These are phyloP conservation scores for Triplophysa bombifrons DNA, from an alignment of 2,797 vertebrate genomes.

Conservation along the genomic window DNA sequence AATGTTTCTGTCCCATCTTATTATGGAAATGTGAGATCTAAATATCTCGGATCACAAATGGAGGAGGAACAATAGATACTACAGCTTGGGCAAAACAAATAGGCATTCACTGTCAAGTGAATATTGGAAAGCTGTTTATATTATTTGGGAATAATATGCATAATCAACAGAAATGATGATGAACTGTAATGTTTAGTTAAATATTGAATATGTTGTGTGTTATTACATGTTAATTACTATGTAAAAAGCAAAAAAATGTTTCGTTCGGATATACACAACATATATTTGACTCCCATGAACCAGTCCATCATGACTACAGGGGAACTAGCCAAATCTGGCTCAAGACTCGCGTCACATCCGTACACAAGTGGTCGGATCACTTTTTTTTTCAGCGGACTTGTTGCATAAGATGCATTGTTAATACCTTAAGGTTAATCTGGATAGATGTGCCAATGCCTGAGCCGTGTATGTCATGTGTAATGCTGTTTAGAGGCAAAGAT, in stretches of 20 bases:
- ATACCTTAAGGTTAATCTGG: slow-evolving; percentile 24
- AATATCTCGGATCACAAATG: slow-evolving; percentile 59
- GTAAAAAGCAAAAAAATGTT: not conserved
- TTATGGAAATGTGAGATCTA: slow-evolving; percentile 72
- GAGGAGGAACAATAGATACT: slow-evolving; percentile 45
- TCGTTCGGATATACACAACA: too few relatives aligned
- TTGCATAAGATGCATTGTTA: not conserved
- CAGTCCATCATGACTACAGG: not conserved
- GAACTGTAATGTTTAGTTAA: not conserved
- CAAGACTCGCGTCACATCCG: not conserved
- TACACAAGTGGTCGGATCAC: not conserved
- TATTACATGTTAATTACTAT: slow-evolving; percentile 5
- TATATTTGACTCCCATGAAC: not conserved
- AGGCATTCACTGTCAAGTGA: slow-evolving; percentile 16
- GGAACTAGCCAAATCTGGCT: not conserved
- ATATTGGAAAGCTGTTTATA: not conserved
- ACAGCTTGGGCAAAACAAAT: slow-evolving; percentile 28
- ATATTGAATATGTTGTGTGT: not conserved
- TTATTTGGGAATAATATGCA: not conserved
- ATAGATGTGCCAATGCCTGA: slow-evolving; percentile 16
- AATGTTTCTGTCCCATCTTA: slow-evolving; percentile 65
- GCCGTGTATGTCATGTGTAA: not conserved
- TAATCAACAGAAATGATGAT: slow-evolving; percentile 3
- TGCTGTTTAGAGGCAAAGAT: not conserved
- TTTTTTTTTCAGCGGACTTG: slow-evolving; percentile 1